These are phyloP conservation scores for Python bivittatus DNA, from an alignment of 2,113 vertebrate species.

Conservation along the genomic window DNA sequence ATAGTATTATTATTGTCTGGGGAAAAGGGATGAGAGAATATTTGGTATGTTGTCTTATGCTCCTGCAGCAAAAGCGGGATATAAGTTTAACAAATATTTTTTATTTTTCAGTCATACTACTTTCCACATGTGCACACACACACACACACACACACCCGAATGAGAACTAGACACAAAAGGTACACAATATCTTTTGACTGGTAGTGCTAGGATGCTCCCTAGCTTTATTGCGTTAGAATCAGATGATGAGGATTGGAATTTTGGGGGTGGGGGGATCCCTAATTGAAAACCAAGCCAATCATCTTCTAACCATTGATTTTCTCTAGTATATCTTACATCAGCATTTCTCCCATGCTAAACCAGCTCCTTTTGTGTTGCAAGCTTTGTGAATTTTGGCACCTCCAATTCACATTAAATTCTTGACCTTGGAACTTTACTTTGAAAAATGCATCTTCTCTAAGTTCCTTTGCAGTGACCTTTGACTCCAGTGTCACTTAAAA, in stretches of 20 bases:
- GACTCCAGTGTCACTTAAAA: conserved; percentile 36
- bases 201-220: neutral
- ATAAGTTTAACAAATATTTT: neutral
- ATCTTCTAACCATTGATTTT: conserved; percentile 30
- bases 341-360: conserved; percentile 50
- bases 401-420: conserved; percentile 29
- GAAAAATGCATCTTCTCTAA: conserved; percentile 18
- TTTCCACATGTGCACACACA: neutral
- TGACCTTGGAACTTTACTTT: neutral
- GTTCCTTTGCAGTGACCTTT: conserved; percentile 42
- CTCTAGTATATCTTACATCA: conserved; percentile 31
- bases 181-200: neutral
- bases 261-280: neutral
- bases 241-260: neutral
- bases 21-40: neutral
- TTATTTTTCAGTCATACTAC: neutral
- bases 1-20: neutral
- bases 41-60: no score
- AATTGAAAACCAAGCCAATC: conserved; percentile 46
- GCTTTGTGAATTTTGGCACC: conserved; percentile 27
- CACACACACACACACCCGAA: neutral
- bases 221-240: neutral
- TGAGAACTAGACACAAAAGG: neutral
- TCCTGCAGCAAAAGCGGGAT: neutral
- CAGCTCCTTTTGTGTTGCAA: conserved; percentile 51